Percentiles rank a stretch among this genome's conserved stretches.
phyloP scores from a whole-genome alignment of 35 echinoderm and acorn worm genomes.

The Stichopus chloronotus region DNA sequence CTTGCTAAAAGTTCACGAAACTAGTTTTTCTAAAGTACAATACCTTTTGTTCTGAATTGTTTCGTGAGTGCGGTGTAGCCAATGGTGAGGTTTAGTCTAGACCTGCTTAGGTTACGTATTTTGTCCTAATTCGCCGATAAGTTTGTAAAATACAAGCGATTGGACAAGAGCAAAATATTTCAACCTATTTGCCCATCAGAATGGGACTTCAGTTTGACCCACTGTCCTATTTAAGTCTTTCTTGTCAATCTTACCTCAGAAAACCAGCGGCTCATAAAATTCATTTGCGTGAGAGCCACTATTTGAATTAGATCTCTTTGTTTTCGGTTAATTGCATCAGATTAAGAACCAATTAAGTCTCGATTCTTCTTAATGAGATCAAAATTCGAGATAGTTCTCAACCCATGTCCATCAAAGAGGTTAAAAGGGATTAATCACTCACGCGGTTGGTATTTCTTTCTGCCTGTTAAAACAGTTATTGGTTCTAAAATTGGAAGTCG shows the following conservation, averaged over 20 bases:
- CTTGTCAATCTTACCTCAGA: too few species aligned
- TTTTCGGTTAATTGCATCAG: neutral
- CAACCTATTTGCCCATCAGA: neutral
- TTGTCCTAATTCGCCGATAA: neutral
- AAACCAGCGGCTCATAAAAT: neutral
- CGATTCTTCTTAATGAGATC: neutral
- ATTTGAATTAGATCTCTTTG: neutral
- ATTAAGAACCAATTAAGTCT: neutral
- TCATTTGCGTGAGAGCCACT: neutral
- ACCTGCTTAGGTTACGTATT: neutral
- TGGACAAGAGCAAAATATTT: neutral
- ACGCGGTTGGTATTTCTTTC: neutral
- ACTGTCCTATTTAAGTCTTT: neutral
- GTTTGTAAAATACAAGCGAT: neutral
- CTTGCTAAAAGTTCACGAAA: too few species aligned
- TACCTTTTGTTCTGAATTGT: neutral
- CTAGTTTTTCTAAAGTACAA: too few species aligned
- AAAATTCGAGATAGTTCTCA: neutral
- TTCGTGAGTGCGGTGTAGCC: neutral
- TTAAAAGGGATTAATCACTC: neutral
- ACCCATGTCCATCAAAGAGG: neutral
- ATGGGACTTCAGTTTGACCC: neutral
- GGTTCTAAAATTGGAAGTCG: neutral
- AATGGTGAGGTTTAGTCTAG: neutral
- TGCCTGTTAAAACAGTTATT: neutral